phyloP scores from a whole-genome alignment of 1,140 invertebrate species.

The Triops cancriformis region DNA sequence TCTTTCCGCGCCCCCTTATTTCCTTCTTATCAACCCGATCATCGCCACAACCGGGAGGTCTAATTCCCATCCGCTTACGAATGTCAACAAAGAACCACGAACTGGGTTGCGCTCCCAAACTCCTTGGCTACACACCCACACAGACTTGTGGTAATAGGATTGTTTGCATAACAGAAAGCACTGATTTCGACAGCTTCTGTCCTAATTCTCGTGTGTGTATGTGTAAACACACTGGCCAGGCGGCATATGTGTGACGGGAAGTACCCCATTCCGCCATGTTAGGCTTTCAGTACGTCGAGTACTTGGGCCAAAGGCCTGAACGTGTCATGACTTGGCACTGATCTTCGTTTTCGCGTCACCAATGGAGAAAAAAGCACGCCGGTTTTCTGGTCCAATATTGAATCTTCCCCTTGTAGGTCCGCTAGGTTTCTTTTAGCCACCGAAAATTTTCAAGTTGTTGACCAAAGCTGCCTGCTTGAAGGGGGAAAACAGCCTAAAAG shows the following conservation, averaged over 20 bases:
- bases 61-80: background rate
- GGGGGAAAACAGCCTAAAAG: background rate
- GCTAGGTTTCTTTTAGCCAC: background rate
- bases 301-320: background rate
- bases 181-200: background rate
- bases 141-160: background rate
- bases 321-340: background rate
- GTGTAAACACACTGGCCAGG: too few species aligned
- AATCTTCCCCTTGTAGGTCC: background rate
- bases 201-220: background rate
- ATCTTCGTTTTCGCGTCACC: background rate
- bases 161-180: conserved; percentile 6
- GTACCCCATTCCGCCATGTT: background rate
- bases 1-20: too few species aligned
- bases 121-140: background rate
- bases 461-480: background rate
- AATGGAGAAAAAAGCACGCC: background rate
- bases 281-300: background rate
- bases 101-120: background rate
- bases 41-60: background rate
- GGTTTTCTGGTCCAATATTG: background rate
- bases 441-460: background rate
- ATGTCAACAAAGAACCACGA: background rate
- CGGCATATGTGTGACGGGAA: background rate
- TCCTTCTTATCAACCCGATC: too few species aligned